Evolutionary conservation across 2,113 vertebrate species (phyloP).

Genomic region (Macaca fascicularis): DNA sequence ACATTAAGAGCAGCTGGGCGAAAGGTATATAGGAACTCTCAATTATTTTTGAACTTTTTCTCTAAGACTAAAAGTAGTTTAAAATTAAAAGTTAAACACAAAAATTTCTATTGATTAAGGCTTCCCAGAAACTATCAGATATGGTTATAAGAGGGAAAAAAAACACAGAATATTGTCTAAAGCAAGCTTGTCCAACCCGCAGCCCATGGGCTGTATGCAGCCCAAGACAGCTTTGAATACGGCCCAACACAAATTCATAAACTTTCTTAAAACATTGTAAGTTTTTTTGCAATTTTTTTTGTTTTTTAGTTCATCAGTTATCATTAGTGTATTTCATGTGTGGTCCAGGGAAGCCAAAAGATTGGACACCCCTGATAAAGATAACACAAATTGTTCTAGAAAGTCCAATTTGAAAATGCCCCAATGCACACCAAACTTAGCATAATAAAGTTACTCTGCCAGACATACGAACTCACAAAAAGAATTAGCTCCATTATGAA

Average conservation of each 20-base stretch:
- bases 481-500: background rate
- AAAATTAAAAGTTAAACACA: background rate
- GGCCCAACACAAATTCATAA: too few relatives aligned
- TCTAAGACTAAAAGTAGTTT: background rate
- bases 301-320: too few relatives aligned
- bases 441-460: background rate
- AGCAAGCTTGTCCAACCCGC: too few relatives aligned
- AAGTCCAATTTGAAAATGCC: background rate
- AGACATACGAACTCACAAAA: background rate
- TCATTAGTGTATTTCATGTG: too few relatives aligned
- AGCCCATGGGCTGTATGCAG: too few relatives aligned
- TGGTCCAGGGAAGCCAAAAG: too few relatives aligned
- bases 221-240: too few relatives aligned
- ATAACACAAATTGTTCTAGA: background rate
- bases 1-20: background rate
- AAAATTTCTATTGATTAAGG: background rate
- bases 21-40: background rate
- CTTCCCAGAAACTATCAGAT: background rate
- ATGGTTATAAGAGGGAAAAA: background rate
- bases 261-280: too few relatives aligned
- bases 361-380: too few relatives aligned
- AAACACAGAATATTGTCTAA: background rate
- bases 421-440: background rate
- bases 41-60: background rate
- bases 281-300: too few relatives aligned